phyloP scores from a whole-genome alignment of 92 coral and sea anemone genomes.

The Pocillopora meandrina region DNA sequence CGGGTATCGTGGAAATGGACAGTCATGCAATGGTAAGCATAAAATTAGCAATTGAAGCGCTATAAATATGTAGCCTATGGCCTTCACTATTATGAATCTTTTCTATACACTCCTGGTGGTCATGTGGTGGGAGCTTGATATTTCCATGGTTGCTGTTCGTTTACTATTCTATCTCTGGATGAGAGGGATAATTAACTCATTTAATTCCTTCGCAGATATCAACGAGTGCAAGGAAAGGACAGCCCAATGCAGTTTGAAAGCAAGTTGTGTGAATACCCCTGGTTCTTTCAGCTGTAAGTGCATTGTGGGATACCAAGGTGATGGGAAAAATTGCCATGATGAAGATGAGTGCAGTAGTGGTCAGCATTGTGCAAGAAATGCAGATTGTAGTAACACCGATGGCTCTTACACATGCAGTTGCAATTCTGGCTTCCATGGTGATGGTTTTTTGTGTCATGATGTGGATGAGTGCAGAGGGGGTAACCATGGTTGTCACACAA shows the following conservation, averaged over 20 bases:
- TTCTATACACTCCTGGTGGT: not conserved
- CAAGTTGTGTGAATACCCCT: not conserved
- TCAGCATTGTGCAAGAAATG: not conserved
- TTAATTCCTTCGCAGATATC: not conserved
- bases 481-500: not conserved
- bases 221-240: not conserved
- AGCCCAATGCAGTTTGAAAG: not conserved
- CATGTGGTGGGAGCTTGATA: not conserved
- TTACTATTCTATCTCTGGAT: not conserved
- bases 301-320: not conserved
- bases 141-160: no score
- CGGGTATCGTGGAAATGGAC: not conserved
- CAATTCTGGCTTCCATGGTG: not conserved
- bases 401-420: conserved; percentile 25
- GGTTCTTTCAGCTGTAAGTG: conserved; percentile 14
- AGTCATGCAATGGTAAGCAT: not conserved
- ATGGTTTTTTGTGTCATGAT: conserved; percentile 2
- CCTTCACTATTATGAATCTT: not conserved
- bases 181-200: not conserved
- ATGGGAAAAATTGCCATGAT: not conserved
- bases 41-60: not conserved
- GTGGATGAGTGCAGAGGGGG: not conserved
- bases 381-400: conserved; percentile 13
- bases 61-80: not conserved
- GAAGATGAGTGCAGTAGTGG: conserved; percentile 20